phyloP scores from a whole-genome alignment of 2,888 invertebrate genomes.

The Oligia fasciuncula region DNA sequence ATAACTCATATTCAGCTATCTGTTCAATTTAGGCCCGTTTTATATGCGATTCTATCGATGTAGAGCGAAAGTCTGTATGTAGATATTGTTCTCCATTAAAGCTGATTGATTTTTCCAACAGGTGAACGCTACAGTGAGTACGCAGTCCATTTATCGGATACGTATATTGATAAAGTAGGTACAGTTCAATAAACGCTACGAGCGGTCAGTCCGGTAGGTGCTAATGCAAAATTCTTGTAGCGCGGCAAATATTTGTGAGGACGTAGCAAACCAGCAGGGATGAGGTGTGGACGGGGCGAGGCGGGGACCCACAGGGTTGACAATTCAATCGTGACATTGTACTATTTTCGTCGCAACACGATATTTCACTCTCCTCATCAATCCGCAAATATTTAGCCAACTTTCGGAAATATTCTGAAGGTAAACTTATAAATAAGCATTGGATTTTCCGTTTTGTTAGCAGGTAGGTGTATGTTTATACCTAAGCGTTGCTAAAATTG shows the following conservation, averaged over 20 bases:
- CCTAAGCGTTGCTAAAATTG: constrained; percentile 2
- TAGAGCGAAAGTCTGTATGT: constrained; percentile 22
- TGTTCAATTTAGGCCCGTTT: constrained; percentile 37
- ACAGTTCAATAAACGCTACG: constrained; percentile 76
- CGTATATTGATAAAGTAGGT: constrained; percentile 64
- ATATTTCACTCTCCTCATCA: constrained; percentile 53
- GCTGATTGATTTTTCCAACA: constrained; percentile 59
- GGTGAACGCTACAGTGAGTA: constrained; percentile 54
- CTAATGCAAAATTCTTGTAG: constrained; percentile 85
- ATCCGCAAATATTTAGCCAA: constrained; percentile 42
- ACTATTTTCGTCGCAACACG: constrained; percentile 56
- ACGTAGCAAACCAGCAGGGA: constrained; percentile 69
- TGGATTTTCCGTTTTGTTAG: constrained; percentile 27
- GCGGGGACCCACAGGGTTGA: constrained; percentile 64
- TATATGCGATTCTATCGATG: constrained; percentile 26
- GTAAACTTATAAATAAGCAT: constrained; percentile 41
- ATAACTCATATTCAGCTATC: constrained; percentile 62
- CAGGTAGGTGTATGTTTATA: neutral
- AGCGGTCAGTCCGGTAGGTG: constrained; percentile 75
- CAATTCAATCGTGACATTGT: constrained; percentile 56
- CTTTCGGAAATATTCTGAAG: constrained; percentile 39
- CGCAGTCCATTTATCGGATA: constrained; percentile 47
- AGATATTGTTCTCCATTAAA: constrained; percentile 63
- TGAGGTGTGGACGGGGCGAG: constrained; percentile 60
- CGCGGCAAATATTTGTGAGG: constrained; percentile 81